Evolutionary conservation across 2,113 vertebrate genomes (phyloP), one percentile per base, ranked within the genome.

Genomic region (Perccottus glenii): DNA sequence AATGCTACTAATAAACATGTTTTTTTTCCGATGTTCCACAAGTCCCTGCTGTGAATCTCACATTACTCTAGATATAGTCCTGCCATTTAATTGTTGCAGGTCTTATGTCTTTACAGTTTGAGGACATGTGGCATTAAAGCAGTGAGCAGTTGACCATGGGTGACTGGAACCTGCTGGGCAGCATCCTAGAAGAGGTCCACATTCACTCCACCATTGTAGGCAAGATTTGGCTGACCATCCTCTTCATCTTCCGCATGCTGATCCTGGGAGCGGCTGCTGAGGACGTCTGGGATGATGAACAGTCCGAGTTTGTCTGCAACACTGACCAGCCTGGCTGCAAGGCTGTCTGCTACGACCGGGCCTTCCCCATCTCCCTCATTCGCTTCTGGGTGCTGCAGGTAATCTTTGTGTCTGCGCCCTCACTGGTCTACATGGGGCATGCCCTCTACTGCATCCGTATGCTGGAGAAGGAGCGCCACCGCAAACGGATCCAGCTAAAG

Each of bases 351-450:
- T 98, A 98, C 0, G 95, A 98, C 80, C 88, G 91, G 66, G 96
- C 95, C 43, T 98, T 98, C 78, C 96, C 96, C 27, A 96, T 98
- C 82, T 98, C 96, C 62, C 90, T 98, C 81, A 96, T 98, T 76
- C 94, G 95, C 70, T 98, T 94, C 85, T 98, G 97, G 96, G 96
- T 98, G 1, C 90, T 99, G 73, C 96, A 97, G 83, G 93, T 98
- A 67, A 96, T 98, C 64, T 98, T 96, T 40, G 95, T 98, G 35
- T 98, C 96, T n/a, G 95, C 96, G 3, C 96, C 97, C 0, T 98
- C 96, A 0, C 87, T 98, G 6, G 93, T 96, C 46, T 97, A 98
- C 89, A 98, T 98, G 97, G 96, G 95, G 38, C 97, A 98, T 0
- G 95, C 94, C 0, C 93, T 98, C 74, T 98, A 96, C 78, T 94